phyloP scores from a whole-genome alignment of 1,140 invertebrate genomes.

The Armadillidium nasatum region DNA sequence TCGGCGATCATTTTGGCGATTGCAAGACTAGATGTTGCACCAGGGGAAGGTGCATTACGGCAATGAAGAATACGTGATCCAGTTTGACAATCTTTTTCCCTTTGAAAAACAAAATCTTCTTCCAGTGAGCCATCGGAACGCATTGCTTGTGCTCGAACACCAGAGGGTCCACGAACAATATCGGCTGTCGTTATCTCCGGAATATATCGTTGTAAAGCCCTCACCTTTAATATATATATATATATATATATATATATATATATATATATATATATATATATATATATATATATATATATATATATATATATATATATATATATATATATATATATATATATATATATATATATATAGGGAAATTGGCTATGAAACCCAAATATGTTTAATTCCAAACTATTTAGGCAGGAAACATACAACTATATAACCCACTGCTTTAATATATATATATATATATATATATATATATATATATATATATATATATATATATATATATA shows the following conservation, averaged over 20 bases:
- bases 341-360: too few relatives aligned
- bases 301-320: too few relatives aligned
- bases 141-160: conserved; percentile 95
- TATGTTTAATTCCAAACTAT: too few relatives aligned
- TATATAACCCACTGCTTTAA: too few relatives aligned
- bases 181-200: conserved; percentile 37
- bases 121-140: conserved; percentile 78
- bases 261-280: too few relatives aligned
- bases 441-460: too few relatives aligned
- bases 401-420: too few relatives aligned
- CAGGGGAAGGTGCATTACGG: conserved; percentile 93
- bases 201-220: conserved; percentile 36
- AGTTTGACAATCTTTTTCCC: conserved; percentile 48
- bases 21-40: conserved; percentile 91
- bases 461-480: too few relatives aligned
- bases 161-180: conserved; percentile 66
- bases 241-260: background rate
- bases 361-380: too few relatives aligned
- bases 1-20: conserved; percentile 90
- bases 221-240: conserved; percentile 27
- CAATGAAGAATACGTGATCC: conserved; percentile 82
- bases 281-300: too few relatives aligned
- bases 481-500: too few relatives aligned
- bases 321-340: too few relatives aligned
- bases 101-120: conserved; percentile 67